Evolutionary conservation across 2,888 invertebrate species (phyloP), one percentile per base, ranked within the genome.

Genomic region (Ligdia adustata): DNA sequence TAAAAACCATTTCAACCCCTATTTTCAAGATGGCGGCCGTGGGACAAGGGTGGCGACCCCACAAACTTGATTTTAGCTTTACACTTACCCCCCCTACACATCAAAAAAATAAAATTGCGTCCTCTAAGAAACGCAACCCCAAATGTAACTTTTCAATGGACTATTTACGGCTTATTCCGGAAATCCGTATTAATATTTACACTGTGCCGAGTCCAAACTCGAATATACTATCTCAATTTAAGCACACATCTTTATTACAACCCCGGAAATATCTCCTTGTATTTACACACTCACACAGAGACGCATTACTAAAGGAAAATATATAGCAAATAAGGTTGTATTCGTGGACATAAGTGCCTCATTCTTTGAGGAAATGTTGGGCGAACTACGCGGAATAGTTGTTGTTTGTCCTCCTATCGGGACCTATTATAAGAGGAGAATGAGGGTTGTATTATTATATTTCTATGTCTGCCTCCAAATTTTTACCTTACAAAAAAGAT

Each of bases 341-440:
- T 47, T 47, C 24, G 47, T 27, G 40, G 41, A 41, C 35, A 47
- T 41, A 47, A 47, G 35, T 32, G 37, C 28, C 47, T 16, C 40
- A 35, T 47, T 47, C 38, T 14, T 12, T 4, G 24, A 4, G 29
- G 20, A 27, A 9, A 13, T 31, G 35, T 29, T 35, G 28, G 20
- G 11, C 38, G 33, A 45, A 47, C 35, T 41, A 18, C 24, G 24
- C 12, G 26, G 31, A 45, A 46, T 32, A 20, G 31, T 13, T 18
- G 35, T 41, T 29, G 37, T 47, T 41, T 41, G 15, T n/a, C n/a
- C n/a, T 27, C 26, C 12, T 14, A 22, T 9, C n/a, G 22, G 12
- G 12, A 2, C 3, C 16, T 4, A 38, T 32, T 31, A 28, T 18
- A 18, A 32, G 18, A 16, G 18, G 26, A 37, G 24, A 31, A 43